Evolutionary conservation across 2,888 invertebrate species (phyloP).

Genomic region (Zaprionus lineosus): DNA sequence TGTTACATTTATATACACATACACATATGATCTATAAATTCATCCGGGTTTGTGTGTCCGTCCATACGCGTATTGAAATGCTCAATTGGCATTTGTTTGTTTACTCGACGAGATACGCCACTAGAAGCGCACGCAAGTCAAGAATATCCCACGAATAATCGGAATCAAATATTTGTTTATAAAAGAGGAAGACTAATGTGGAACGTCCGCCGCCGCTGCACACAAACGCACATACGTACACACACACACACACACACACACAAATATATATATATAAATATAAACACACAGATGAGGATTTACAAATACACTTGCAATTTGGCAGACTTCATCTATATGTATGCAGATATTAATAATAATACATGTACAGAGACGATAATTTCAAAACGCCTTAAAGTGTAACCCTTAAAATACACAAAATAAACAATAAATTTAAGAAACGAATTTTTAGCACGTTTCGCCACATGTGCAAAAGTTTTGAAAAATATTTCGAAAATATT

Average conservation of each 20-base stretch:
- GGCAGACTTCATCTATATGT: conserved; percentile 1
- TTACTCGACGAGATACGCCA: conserved; percentile 65
- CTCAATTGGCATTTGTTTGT: conserved; percentile 72
- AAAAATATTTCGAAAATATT: conserved; percentile 44
- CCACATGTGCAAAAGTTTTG: conserved; percentile 74
- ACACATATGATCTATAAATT: neutral
- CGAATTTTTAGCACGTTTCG: conserved; percentile 70
- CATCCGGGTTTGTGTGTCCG: conserved; percentile 1
- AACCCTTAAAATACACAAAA: conserved; percentile 70
- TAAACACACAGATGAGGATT: neutral
- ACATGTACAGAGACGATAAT: too few relatives aligned
- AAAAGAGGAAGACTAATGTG: conserved; percentile 76
- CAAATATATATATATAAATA: neutral
- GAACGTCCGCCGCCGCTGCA: conserved; percentile 65
- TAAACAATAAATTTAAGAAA: conserved; percentile 70
- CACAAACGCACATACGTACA: conserved; percentile 23
- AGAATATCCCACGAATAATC: conserved; percentile 69
- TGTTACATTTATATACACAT: conserved; percentile 18
- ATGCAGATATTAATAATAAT: conserved; percentile 10
- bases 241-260: conserved; percentile 1
- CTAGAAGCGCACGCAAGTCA: conserved; percentile 70
- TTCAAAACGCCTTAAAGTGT: conserved; percentile 64
- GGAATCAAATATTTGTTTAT: conserved; percentile 68
- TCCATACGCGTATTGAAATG: conserved; percentile 42
- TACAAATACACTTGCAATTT: conserved; percentile 1